Conservation (phyloP, 2,888 invertebrate genomes). For the Campoplex capitator region DNA sequence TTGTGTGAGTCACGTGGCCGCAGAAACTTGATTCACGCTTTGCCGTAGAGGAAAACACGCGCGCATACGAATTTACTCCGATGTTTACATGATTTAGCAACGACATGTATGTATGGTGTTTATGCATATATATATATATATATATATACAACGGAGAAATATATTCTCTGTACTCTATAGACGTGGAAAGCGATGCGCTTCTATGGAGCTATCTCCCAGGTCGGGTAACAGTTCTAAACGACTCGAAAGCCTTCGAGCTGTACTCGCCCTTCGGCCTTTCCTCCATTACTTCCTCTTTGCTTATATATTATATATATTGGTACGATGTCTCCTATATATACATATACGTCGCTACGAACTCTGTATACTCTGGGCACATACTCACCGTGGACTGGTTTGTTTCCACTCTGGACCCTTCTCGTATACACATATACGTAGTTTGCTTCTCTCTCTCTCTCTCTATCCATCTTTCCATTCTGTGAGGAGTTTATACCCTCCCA, state of each 20-base stretch:
- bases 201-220: neutral
- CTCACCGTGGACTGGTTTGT: slow-evolving; percentile 63
- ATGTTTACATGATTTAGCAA: slow-evolving; percentile 80
- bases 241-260: slow-evolving; percentile 52
- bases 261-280: slow-evolving; percentile 27
- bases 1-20: neutral
- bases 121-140: neutral
- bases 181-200: neutral
- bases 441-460: slow-evolving; percentile 7
- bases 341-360: slow-evolving; percentile 26
- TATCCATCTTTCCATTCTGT: slow-evolving; percentile 20
- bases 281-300: slow-evolving; percentile 4
- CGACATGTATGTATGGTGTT: neutral
- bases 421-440: slow-evolving; percentile 34
- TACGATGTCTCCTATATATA: slow-evolving; percentile 39
- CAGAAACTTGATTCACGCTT: slow-evolving; percentile 40
- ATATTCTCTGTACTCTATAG: neutral
- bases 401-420: slow-evolving; percentile 60
- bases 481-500: slow-evolving; percentile 67
- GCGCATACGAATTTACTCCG: slow-evolving; percentile 75
- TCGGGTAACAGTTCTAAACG: slow-evolving; percentile 27
- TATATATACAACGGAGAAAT: neutral
- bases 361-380: slow-evolving; percentile 13
- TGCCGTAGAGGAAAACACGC: slow-evolving; percentile 28
- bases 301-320: slow-evolving; percentile 2